These are phyloP conservation scores for Callopanchax toddi DNA, from an alignment of 2,113 vertebrate species.

Conservation along the genomic window DNA sequence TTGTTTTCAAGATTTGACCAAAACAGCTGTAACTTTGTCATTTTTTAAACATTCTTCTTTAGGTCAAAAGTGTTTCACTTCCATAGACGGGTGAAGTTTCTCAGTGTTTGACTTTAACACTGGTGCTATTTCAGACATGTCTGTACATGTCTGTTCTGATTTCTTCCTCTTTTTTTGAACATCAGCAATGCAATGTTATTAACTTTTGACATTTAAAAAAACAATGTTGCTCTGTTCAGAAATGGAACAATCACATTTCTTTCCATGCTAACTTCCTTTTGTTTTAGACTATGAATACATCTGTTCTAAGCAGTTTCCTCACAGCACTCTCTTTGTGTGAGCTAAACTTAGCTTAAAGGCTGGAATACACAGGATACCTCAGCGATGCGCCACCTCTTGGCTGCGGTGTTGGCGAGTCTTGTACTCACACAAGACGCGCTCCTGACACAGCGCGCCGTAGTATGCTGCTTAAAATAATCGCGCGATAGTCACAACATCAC, in stretches of 20 bases:
- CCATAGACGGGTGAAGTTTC: not conserved
- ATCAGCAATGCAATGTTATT: slow-evolving; percentile 24
- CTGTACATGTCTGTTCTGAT: slow-evolving; percentile 15
- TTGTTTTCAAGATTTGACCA: no score
- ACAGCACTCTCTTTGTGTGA: slow-evolving; percentile 13
- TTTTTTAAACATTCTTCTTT: slow-evolving; percentile 8
- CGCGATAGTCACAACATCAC: no score
- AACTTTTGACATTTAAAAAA: slow-evolving; percentile 40
- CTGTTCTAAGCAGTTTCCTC: slow-evolving; percentile 46
- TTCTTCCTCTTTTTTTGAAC: not conserved
- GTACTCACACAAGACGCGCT: no score
- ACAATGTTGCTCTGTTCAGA: slow-evolving; percentile 38
- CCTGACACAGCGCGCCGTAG: no score
- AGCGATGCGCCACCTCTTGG: no score
- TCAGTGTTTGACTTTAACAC: not conserved
- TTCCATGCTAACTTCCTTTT: slow-evolving; percentile 53
- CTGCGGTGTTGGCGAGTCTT: no score
- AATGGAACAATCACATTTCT: slow-evolving; percentile 28
- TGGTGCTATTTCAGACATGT: slow-evolving; percentile 16
- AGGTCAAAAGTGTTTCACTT: slow-evolving; percentile 1
- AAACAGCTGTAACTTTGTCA: no score
- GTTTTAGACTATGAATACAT: slow-evolving; percentile 58
- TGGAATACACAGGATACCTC: no score
- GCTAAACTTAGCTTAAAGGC: not conserved
- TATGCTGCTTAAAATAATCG: no score